A percentile compares a stretch with the other conserved stretches of the same genome.
Evolutionary conservation across 37 sponge, comb jelly and placozoan genomes (phyloP).

Genomic region (Chondrosia reniformis): DNA sequence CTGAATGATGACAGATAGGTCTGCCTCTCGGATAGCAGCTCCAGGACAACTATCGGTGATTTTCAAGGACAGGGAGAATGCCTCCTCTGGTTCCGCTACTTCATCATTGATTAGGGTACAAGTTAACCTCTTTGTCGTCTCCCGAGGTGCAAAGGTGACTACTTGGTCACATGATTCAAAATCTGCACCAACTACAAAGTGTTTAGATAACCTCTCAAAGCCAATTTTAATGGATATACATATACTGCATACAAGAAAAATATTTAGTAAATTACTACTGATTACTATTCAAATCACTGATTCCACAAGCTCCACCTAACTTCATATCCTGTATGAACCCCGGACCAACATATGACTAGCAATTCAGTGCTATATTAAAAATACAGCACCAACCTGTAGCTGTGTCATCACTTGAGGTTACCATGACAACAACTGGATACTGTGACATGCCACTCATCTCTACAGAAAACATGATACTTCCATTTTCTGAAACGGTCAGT

Average conservation of each 20-base stretch:
- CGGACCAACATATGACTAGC: no score
- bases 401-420: conserved; percentile 28
- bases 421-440: background rate
- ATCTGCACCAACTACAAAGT: background rate
- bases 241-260: background rate
- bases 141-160: background rate
- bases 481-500: conserved; percentile 2
- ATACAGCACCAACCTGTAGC: conserved; percentile 32
- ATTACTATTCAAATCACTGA: no score
- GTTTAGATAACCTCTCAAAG: background rate
- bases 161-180: background rate
- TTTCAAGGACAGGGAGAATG: background rate
- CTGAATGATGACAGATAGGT: background rate
- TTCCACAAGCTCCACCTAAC: no score
- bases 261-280: no score
- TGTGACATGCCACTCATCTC: background rate
- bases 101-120: background rate
- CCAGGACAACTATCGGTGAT: background rate
- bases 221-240: background rate
- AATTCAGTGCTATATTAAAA: no score
- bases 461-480: background rate
- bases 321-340: no score
- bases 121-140: background rate
- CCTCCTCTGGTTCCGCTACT: background rate
- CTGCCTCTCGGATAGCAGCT: background rate